Conservation (phyloP, 2,888 invertebrate genomes). For the Xestia c-nigrum region DNA sequence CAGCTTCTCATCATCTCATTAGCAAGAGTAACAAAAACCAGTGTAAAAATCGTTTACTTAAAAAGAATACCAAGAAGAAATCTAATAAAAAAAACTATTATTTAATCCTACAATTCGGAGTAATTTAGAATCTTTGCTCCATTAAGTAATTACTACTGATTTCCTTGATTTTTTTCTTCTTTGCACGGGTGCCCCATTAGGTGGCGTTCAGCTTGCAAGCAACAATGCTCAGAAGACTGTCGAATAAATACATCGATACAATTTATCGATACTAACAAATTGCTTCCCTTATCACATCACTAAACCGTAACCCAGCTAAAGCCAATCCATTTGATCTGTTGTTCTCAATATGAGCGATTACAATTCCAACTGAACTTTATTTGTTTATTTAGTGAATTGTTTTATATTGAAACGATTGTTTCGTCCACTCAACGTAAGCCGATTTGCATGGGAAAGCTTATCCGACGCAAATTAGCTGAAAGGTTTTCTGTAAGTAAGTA, state of each 20-base stretch:
- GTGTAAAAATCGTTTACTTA: too few relatives aligned
- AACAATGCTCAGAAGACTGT: too few relatives aligned
- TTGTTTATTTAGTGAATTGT: constrained; percentile 43
- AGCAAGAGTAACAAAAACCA: too few relatives aligned
- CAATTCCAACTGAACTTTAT: constrained; percentile 56
- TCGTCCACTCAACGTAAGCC: constrained; percentile 19
- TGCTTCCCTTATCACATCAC: constrained; percentile 49
- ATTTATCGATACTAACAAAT: constrained; percentile 45
- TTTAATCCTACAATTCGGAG: not conserved
- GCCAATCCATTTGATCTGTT: constrained; percentile 74
- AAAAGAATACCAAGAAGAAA: too few relatives aligned
- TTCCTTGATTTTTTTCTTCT: too few relatives aligned
- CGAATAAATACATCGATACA: not conserved
- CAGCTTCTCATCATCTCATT: too few relatives aligned
- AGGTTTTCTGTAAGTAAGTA: not conserved
- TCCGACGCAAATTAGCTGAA: constrained; percentile 1
- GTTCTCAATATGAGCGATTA: constrained; percentile 72
- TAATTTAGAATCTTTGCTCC: not conserved
- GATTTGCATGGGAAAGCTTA: constrained; percentile 2
- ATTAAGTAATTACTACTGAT: too few relatives aligned
- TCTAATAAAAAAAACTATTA: too few relatives aligned
- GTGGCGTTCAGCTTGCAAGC: too few relatives aligned
- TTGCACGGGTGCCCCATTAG: too few relatives aligned
- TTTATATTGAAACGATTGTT: constrained; percentile 40
- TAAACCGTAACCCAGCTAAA: constrained; percentile 56